Evolutionary conservation across 2,797 vertebrate genomes (phyloP), one percentile per base, ranked within the genome.

Genomic region (Chrysolophus pictus): DNA sequence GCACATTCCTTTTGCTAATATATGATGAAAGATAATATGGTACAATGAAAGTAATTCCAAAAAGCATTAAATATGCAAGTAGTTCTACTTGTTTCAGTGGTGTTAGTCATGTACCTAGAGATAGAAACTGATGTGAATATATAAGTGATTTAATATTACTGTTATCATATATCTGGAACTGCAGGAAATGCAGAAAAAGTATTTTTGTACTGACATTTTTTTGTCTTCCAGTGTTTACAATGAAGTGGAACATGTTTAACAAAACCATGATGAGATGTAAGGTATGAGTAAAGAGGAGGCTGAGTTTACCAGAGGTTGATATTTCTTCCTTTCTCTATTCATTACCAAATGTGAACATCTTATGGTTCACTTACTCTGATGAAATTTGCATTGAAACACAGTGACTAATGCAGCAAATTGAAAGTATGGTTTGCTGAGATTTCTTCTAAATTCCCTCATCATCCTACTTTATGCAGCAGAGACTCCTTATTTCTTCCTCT

Each of bases 391-490:
- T 28, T 53, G 28, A 53, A 53, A 53, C 15, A 53, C 21, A 44
- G 4, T 58, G 21, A 42, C 23, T 71, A 76, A 58, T 17, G 14
- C 17, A 93, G 63, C 14, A 84, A 39, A 51, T 8, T 16, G 39
- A 16, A 78, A 82, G 14, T 49, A 74, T 33, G 4, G 1, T 28
- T 86, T 94, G 8, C 29, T 88, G 29, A 15, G 7, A 17, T 87
- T 84, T 80, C 31, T 81, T 84, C 31, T 29, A 91, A 68, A 82
- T 65, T 29, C 8, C 51, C 84, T 82, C 24, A 84, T 82, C 53
- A 84, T 71, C 7, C 23, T 79, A 29, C 11, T 60, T 69, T 21
- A 76, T 22, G 19, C 35, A 47, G 65, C 1, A 69, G 22, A 64
- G 28, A 71, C 35, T 82, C 29, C 28, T 41, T 58, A 90, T 72